Evolutionary conservation across 2,888 invertebrate species (phyloP), one percentile per base, ranked within the genome.

Genomic region (Rhagonycha fulva): DNA sequence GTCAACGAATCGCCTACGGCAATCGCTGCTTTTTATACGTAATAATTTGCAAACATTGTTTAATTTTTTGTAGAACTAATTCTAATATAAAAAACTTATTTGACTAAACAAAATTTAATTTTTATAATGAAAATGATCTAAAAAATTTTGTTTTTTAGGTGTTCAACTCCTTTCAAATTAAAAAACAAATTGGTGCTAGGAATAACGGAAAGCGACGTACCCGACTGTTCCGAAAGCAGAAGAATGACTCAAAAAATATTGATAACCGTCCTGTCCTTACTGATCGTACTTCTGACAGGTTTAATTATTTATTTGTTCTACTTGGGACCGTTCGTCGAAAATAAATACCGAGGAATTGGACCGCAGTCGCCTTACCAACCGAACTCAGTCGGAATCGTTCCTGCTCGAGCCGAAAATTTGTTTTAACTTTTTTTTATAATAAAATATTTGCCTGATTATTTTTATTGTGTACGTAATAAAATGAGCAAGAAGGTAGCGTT

Each of bases 261-360:
- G 14, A 84, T 87, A 14, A 80, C 84, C 0, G 76, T 85, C 32
- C 79, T 87, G 32, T 79, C 82, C 61, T 71, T 83, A 12, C 72
- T 84, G 14, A 80, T 86, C 9, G 81, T 85, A 26, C 70, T 84
- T 10, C 80, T 87, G 9, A 75, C 82, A 12, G 83, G 82, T 14
- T 67, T 87, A 12, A 84, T 87, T 72, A 82, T 84, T 68, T 87
- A 86, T 80, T 80, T 87, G 4, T 80, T 87, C 66, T 85, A 84
- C 72, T 84, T 83, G 70, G 82, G 81, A 9, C 83, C 83, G 0
- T 79, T 80, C 76, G n/a, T 71, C 47, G 14, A 66, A 3, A 14
- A 75, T 62, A 78, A 78, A 74, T 77, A 79, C 62, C 78, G 81
- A 62, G 78, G 79, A 62, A 79, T 86, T 14, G 84, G 85, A 14